phyloP scores from a whole-genome alignment of 2,888 invertebrate species.

The Aspidapion aeneum region DNA sequence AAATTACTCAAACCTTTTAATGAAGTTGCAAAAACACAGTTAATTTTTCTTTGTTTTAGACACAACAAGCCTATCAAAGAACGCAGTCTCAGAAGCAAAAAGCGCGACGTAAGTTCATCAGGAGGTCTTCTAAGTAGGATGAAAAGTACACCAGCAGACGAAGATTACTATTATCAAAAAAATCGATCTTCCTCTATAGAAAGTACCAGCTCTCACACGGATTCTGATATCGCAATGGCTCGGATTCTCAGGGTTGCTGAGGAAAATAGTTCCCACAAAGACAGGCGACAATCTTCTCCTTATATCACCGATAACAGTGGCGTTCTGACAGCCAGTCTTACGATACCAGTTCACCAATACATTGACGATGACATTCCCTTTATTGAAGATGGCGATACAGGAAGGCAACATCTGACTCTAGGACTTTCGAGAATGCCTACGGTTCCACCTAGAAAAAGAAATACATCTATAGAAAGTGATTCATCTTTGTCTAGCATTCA shows the following conservation, averaged over 20 bases:
- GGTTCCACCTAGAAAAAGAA: slow-evolving; percentile 49
- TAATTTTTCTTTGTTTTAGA: slow-evolving; percentile 34
- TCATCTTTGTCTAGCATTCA: slow-evolving; percentile 46
- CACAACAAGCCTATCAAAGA: slow-evolving; percentile 48
- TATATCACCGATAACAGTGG: slow-evolving; percentile 55
- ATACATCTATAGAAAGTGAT: slow-evolving; percentile 51
- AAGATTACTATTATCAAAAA: slow-evolving; percentile 44
- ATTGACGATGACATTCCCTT: slow-evolving; percentile 64
- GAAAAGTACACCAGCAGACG: slow-evolving; percentile 44
- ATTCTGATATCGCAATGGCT: slow-evolving; percentile 53
- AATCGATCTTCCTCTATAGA: slow-evolving; percentile 45
- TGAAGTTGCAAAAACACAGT: no score
- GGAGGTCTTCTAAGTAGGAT: slow-evolving; percentile 57
- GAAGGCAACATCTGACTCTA: slow-evolving; percentile 44
- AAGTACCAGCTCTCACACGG: slow-evolving; percentile 50
- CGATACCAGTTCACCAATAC: slow-evolving; percentile 58
- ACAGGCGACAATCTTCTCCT: slow-evolving; percentile 58
- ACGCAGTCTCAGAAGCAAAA: slow-evolving; percentile 48
- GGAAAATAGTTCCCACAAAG: slow-evolving; percentile 31
- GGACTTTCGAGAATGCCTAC: slow-evolving; percentile 41
- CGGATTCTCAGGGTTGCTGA: slow-evolving; percentile 33
- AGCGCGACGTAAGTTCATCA: slow-evolving; percentile 51
- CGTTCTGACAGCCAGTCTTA: slow-evolving; percentile 76
- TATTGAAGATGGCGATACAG: slow-evolving; percentile 56
- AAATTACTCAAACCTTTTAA: no score